Evolutionary conservation across 2,113 vertebrate genomes (phyloP).

Genomic region (Erinaceus europaeus): DNA sequence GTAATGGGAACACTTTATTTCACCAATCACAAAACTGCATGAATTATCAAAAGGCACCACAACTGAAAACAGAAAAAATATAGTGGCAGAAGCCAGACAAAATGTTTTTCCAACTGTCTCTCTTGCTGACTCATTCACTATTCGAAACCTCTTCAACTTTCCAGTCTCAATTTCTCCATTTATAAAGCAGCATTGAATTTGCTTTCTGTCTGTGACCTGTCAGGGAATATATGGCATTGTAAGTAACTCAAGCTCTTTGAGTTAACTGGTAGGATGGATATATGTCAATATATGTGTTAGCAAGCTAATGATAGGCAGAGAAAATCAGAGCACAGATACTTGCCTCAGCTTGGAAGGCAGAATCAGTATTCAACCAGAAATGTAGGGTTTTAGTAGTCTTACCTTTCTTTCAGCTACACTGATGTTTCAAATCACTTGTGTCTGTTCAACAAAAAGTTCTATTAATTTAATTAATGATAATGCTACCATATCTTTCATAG

Average conservation of each 20-base stretch:
- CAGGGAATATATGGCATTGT: neutral
- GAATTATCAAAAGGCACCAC: neutral
- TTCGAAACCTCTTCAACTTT: slow-evolving; percentile 8
- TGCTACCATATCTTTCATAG: neutral
- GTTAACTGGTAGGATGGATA: neutral
- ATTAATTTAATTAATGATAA: neutral
- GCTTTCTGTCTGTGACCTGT: neutral
- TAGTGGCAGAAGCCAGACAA: neutral
- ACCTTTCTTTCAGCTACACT: neutral
- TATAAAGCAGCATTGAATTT: slow-evolving; percentile 8
- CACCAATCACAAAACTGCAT: neutral
- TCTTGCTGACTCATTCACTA: slow-evolving; percentile 36
- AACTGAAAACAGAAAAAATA: slow-evolving; percentile 17
- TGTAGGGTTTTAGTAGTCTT: neutral
- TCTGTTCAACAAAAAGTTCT: neutral
- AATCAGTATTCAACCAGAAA: neutral
- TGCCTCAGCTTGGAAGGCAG: neutral
- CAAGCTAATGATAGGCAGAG: neutral
- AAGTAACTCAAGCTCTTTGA: neutral
- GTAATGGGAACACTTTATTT: slow-evolving; percentile 6
- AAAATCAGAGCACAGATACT: neutral
- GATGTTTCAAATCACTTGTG: neutral
- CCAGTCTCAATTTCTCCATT: slow-evolving; percentile 1
- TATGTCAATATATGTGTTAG: neutral
- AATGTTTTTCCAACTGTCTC: slow-evolving; percentile 3